Evolutionary conservation across 2,797 vertebrate species (phyloP).

Genomic region (Petrocephalus sullivani): DNA sequence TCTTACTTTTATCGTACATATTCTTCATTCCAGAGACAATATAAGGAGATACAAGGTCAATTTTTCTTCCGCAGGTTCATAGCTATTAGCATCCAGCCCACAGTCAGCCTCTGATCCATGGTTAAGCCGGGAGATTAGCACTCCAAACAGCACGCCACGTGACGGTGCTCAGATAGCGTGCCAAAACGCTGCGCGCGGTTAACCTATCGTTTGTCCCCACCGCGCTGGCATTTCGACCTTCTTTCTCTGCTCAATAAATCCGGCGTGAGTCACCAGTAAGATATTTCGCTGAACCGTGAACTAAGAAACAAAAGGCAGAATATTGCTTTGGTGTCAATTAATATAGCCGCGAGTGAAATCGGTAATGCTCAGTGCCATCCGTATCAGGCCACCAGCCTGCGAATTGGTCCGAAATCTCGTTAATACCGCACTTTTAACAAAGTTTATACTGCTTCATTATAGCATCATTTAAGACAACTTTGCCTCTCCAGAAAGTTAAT

Average conservation of each 20-base stretch:
- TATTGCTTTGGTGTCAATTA: neutral
- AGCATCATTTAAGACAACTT: neutral
- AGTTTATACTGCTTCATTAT: conserved; percentile 1
- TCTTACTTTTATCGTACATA: neutral
- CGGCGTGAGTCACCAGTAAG: neutral
- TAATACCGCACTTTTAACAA: conserved; percentile 4
- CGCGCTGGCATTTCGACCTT: too few species aligned
- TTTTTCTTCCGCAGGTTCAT: neutral
- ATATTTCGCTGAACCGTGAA: neutral
- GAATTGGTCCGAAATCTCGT: neutral
- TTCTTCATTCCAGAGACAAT: neutral
- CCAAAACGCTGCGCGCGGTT: neutral
- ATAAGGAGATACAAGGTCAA: neutral
- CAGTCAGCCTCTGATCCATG: neutral
- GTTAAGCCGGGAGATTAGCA: neutral
- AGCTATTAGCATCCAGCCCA: neutral
- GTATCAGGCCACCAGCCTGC: neutral
- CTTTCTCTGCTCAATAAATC: neutral
- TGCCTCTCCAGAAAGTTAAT: neutral
- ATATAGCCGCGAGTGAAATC: neutral
- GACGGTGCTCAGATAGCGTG: neutral
- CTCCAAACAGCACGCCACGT: neutral
- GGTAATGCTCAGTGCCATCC: neutral
- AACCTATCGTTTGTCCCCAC: neutral
- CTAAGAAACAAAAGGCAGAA: neutral